phyloP scores from a whole-genome alignment of 2,113 vertebrate species.

The Gnathonemus echidnorhynchus region DNA sequence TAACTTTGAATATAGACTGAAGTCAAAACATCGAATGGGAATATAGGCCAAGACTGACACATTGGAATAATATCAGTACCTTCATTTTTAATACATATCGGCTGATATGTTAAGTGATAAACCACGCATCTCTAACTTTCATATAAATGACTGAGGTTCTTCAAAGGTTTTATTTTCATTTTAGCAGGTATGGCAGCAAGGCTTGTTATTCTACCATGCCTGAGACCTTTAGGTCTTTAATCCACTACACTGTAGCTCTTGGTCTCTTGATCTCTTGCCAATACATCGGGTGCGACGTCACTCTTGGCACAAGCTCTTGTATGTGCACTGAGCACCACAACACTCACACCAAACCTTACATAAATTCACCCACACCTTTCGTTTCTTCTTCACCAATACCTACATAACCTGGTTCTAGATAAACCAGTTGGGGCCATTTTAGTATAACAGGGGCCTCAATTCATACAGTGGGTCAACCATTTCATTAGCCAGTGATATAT shows the following conservation, averaged over 20 bases:
- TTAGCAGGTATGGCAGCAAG: background rate
- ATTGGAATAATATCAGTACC: background rate
- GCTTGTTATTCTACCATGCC: background rate
- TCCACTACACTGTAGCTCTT: background rate
- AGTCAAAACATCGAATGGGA: background rate
- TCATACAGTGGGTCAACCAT: background rate
- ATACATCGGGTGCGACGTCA: background rate
- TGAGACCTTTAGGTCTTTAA: background rate
- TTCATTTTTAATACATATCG: background rate
- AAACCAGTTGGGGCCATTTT: background rate
- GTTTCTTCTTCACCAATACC: background rate
- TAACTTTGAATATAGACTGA: background rate
- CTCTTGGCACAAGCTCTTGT: background rate
- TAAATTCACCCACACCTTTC: background rate
- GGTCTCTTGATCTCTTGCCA: background rate
- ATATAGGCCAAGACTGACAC: background rate
- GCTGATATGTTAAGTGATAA: background rate
- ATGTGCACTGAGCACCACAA: background rate
- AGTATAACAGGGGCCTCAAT: background rate
- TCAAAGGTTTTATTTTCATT: background rate
- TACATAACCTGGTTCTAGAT: background rate
- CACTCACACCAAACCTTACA: background rate
- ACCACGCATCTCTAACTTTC: background rate
- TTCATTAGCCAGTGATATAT: background rate
- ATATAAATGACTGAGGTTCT: background rate